Conservation (phyloP, 2,888 invertebrate genomes). For the Lepidochitona cinerea region DNA sequence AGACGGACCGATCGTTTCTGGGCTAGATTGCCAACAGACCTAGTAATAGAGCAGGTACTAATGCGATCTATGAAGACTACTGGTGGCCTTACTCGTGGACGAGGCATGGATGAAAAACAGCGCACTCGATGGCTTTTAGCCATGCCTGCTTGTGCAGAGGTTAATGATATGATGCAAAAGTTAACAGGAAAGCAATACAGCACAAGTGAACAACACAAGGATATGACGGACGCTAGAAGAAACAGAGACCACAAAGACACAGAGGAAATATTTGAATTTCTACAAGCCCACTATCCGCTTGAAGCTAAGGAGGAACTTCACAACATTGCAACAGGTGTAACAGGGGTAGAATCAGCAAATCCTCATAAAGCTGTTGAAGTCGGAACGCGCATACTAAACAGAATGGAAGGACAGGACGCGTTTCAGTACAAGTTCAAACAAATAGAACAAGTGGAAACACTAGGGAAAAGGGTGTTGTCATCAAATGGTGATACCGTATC, state of each 20-base stretch:
- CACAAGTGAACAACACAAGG: conserved; percentile 30
- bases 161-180: conserved; percentile 30
- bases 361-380: conserved; percentile 21
- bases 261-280: conserved; percentile 2
- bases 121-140: conserved; percentile 35
- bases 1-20: conserved; percentile 35
- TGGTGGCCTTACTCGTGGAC: conserved; percentile 40
- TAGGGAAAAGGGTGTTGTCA: conserved; percentile 15
- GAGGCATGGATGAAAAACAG: conserved; percentile 34
- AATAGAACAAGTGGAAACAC: conserved; percentile 23
- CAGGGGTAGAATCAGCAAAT: conserved; percentile 20
- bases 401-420: conserved; percentile 19
- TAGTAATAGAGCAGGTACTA: conserved; percentile 45
- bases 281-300: conserved; percentile 27
- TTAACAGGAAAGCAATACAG: conserved; percentile 6
- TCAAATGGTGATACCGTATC: conserved; percentile 15
- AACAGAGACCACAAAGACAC: conserved; percentile 19
- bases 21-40: conserved; percentile 46
- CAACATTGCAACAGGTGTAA: conserved; percentile 32
- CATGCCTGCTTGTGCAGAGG: conserved; percentile 32
- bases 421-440: conserved; percentile 21
- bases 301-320: conserved; percentile 13
- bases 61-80: conserved; percentile 41
- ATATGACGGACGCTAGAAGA: neutral
- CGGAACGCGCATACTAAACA: conserved; percentile 22